Evolutionary conservation across 2,888 invertebrate genomes (phyloP).

Genomic region (Stenichneumon culpator): DNA sequence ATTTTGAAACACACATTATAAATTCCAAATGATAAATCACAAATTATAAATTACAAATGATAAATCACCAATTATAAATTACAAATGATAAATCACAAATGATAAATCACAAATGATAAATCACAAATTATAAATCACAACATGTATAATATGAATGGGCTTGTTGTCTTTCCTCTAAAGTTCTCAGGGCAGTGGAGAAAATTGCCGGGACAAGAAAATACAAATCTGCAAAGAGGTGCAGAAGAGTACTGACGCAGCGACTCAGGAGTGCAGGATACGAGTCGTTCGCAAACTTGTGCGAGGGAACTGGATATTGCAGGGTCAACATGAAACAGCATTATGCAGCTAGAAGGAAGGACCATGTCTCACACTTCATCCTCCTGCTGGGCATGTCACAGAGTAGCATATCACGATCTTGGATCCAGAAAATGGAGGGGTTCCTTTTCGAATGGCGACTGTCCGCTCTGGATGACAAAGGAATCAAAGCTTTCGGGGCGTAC

Average conservation of each 20-base stretch:
- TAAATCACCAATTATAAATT: not conserved
- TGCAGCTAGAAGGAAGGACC: slow-evolving; percentile 91
- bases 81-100: slow-evolving; percentile 60
- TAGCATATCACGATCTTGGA: slow-evolving; percentile 95
- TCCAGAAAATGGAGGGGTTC: slow-evolving; percentile 94
- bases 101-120: not conserved
- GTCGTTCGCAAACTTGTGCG: slow-evolving; percentile 88
- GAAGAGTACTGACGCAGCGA: slow-evolving; percentile 88
- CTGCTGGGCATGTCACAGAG: slow-evolving; percentile 95
- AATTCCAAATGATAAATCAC: not conserved
- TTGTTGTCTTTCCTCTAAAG: slow-evolving; percentile 75
- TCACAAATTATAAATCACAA: not conserved
- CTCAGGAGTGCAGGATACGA: slow-evolving; percentile 89
- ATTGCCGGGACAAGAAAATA: slow-evolving; percentile 87
- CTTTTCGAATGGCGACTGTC: slow-evolving; percentile 93
- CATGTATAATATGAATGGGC: not conserved
- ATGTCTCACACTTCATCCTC: slow-evolving; percentile 97
- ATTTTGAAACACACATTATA: not conserved
- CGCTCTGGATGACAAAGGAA: slow-evolving; percentile 87
- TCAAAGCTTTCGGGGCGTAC: slow-evolving; percentile 89
- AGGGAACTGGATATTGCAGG: slow-evolving; percentile 86
- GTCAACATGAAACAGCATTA: slow-evolving; percentile 87
- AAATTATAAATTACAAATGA: not conserved
- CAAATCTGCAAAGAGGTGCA: slow-evolving; percentile 89
- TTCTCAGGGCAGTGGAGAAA: slow-evolving; percentile 92